Percentiles rank a stretch among this genome's conserved stretches.
phyloP scores from a whole-genome alignment of 1,140 invertebrate genomes.

The Charaxes varanes region DNA sequence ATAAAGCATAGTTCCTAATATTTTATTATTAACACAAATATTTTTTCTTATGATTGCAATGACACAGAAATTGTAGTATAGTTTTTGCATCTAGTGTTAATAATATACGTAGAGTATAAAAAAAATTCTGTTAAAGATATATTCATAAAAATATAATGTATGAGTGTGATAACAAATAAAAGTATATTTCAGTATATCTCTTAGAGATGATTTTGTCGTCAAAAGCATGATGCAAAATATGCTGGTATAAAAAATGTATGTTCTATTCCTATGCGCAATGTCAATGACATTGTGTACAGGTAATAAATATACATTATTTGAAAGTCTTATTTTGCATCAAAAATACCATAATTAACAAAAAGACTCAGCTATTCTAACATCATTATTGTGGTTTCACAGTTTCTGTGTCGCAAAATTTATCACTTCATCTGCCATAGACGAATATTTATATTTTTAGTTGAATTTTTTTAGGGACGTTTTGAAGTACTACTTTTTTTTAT shows the following conservation, averaged over 20 bases:
- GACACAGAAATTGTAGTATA: slow-evolving; percentile 24
- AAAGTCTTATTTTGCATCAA: too few relatives aligned
- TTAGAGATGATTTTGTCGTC: too few relatives aligned
- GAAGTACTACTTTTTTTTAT: too few relatives aligned
- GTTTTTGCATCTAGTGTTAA: slow-evolving; percentile 7
- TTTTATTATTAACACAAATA: slow-evolving; percentile 28
- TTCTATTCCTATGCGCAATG: too few relatives aligned
- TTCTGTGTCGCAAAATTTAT: slow-evolving; percentile 29
- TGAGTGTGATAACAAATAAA: too few relatives aligned
- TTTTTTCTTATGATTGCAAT: slow-evolving; percentile 18
- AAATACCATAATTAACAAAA: too few relatives aligned
- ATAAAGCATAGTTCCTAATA: slow-evolving; percentile 46
- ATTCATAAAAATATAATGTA: too few relatives aligned
- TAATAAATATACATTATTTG: too few relatives aligned
- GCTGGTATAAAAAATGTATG: too few relatives aligned
- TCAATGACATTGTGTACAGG: too few relatives aligned
- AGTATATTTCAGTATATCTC: too few relatives aligned
- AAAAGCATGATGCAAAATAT: too few relatives aligned
- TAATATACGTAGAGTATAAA: slow-evolving; percentile 4
- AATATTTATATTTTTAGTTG: slow-evolving; percentile 1
- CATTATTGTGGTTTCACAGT: slow-evolving; percentile 14
- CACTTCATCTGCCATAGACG: slow-evolving; percentile 6
- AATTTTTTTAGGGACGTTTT: background rate
- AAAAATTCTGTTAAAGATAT: slow-evolving; percentile 3
- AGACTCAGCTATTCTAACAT: slow-evolving; percentile 5